Evolutionary conservation across 2,888 invertebrate species (phyloP).

Genomic region (Nebria salina): DNA sequence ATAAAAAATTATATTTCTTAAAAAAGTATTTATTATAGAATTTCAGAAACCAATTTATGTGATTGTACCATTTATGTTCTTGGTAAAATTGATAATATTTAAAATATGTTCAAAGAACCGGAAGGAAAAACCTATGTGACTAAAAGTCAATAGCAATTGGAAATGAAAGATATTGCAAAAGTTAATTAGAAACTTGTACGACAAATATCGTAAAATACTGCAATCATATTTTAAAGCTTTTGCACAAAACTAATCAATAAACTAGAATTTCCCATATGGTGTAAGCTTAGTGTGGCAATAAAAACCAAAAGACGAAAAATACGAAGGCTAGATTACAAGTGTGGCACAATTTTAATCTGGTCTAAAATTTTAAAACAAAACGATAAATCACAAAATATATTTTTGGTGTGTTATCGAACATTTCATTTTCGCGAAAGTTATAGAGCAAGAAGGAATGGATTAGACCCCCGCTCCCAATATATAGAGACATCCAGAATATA

Average conservation of each 20-base stretch:
- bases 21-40: no score
- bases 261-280: neutral
- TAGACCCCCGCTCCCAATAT: slow-evolving; percentile 33
- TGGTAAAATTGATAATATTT: no score
- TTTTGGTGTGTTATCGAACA: slow-evolving; percentile 31
- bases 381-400: slow-evolving; percentile 3
- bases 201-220: neutral
- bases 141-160: neutral
- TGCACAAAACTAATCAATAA: neutral
- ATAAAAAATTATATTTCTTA: no score
- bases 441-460: slow-evolving; percentile 23
- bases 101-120: neutral
- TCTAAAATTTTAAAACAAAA: neutral
- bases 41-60: no score
- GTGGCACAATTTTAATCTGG: neutral
- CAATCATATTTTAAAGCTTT: neutral
- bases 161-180: neutral
- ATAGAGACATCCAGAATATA: slow-evolving; percentile 53
- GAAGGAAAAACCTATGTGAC: no score
- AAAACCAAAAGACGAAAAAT: neutral
- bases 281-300: neutral
- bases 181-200: neutral
- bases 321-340: neutral
- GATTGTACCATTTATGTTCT: no score
- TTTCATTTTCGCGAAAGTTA: slow-evolving; percentile 40